A percentile compares a stretch with the other conserved stretches of the same genome.
Evolutionary conservation across 2,888 invertebrate species (phyloP).

Genomic region (Pharmacophagus antenor): DNA sequence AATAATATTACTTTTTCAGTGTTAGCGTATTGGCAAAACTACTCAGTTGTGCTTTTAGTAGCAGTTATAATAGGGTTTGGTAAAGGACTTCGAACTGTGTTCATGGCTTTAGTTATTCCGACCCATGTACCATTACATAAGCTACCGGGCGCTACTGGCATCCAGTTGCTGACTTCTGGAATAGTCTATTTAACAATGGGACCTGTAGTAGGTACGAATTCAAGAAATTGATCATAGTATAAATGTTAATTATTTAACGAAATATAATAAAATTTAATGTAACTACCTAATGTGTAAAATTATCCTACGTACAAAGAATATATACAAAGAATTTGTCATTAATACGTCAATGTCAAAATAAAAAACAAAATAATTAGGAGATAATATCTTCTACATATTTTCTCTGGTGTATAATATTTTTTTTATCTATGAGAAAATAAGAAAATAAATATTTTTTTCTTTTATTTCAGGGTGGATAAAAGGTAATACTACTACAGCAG

Average conservation of each 20-base stretch:
- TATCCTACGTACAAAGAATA: not conserved
- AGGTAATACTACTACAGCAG: constrained; percentile 81
- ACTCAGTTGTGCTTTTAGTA: constrained; percentile 76
- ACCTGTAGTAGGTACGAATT: constrained; percentile 83
- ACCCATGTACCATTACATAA: constrained; percentile 85
- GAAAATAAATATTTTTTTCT: constrained; percentile 5
- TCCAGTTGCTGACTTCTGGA: constrained; percentile 85
- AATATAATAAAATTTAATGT: not conserved
- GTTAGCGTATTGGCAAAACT: constrained; percentile 82
- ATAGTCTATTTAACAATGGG: constrained; percentile 82
- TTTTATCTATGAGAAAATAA: too few species aligned
- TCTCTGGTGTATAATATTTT: too few species aligned
- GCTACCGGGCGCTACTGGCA: constrained; percentile 85
- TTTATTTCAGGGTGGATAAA: constrained; percentile 82
- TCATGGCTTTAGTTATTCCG: constrained; percentile 87
- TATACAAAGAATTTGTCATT: too few species aligned
- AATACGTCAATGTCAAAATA: too few species aligned
- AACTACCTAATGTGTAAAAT: not conserved
- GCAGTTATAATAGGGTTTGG: constrained; percentile 85
- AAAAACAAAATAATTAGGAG: too few species aligned
- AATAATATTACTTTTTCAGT: constrained; percentile 63
- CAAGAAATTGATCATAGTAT: not conserved
- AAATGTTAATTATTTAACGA: not conserved
- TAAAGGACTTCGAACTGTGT: constrained; percentile 86
- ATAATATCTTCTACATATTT: too few species aligned